These are phyloP conservation scores for Oncorhynchus clarkii DNA, from an alignment of 2,113 vertebrate genomes.

Conservation along the genomic window DNA sequence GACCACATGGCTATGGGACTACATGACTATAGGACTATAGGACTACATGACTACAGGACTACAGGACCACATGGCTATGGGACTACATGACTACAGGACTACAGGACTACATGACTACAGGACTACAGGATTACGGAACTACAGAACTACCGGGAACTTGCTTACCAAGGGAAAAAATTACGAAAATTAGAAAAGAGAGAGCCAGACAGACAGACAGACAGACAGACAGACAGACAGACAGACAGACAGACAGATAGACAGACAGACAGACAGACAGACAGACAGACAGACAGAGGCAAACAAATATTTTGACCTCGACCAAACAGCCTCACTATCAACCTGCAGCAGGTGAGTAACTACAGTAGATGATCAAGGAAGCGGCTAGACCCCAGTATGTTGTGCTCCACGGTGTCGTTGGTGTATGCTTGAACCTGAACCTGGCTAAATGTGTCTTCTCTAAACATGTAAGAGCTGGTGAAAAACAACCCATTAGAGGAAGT, in stretches of 20 bases:
- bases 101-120: too few relatives aligned
- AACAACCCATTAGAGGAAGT: conserved; percentile 71
- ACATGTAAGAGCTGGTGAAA: conserved; percentile 50
- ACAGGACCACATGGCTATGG: too few relatives aligned
- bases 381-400: conserved; percentile 27
- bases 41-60: too few relatives aligned
- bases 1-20: too few relatives aligned
- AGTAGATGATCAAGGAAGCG: conserved; percentile 39
- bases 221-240: neutral
- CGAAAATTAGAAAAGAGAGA: too few relatives aligned
- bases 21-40: too few relatives aligned
- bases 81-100: too few relatives aligned
- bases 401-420: neutral
- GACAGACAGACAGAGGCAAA: neutral
- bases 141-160: too few relatives aligned
- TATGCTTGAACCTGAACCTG: conserved; percentile 47
- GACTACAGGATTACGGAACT: too few relatives aligned
- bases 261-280: conserved; percentile 8
- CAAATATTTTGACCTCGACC: conserved; percentile 15
- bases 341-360: conserved; percentile 6
- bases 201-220: neutral
- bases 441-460: conserved; percentile 64
- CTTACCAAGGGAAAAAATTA: too few relatives aligned
- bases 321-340: neutral
- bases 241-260: neutral